phyloP scores from a whole-genome alignment of 2,888 invertebrate genomes.

The Agonopterix subpropinquella region DNA sequence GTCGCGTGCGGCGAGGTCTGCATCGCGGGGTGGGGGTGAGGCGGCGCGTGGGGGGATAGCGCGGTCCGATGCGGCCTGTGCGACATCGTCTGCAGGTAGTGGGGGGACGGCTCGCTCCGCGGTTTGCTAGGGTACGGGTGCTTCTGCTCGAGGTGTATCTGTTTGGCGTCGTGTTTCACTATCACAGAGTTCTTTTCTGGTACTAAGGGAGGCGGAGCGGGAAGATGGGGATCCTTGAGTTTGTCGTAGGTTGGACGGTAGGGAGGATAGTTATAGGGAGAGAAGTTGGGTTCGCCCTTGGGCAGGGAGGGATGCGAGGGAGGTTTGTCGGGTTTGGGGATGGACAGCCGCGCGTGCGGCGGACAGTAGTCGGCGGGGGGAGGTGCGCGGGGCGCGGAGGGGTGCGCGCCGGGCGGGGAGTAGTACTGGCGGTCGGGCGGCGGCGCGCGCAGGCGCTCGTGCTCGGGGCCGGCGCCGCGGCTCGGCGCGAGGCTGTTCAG shows the following conservation, averaged over 20 bases:
- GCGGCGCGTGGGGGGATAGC: conserved; percentile 72
- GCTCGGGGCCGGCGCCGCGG: conserved; percentile 40
- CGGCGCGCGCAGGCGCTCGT: conserved; percentile 31
- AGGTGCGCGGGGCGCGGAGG: conserved; percentile 33
- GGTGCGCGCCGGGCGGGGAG: conserved; percentile 30
- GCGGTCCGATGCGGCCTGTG: conserved; percentile 65
- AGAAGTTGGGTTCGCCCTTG: conserved; percentile 82
- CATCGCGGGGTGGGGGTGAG: conserved; percentile 64
- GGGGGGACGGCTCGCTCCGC: conserved; percentile 69
- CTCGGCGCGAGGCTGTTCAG: conserved; percentile 69
- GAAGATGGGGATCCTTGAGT: conserved; percentile 77
- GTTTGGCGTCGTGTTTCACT: conserved; percentile 85
- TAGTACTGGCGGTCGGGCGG: conserved; percentile 38
- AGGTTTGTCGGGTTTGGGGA: conserved; percentile 52
- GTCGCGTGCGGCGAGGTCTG: conserved; percentile 59
- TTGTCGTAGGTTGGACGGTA: conserved; percentile 77
- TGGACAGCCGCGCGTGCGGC: conserved; percentile 43
- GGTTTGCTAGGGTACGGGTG: conserved; percentile 76
- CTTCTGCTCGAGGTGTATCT: conserved; percentile 76
- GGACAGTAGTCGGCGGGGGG: conserved; percentile 33
- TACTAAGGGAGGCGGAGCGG: conserved; percentile 80
- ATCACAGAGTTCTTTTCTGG: conserved; percentile 87
- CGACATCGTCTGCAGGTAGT: conserved; percentile 71
- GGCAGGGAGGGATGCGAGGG: conserved; percentile 51
- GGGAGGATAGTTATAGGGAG: conserved; percentile 79